phyloP scores from a whole-genome alignment of 2,888 invertebrate species.

The Leptinotarsa tumamoca region DNA sequence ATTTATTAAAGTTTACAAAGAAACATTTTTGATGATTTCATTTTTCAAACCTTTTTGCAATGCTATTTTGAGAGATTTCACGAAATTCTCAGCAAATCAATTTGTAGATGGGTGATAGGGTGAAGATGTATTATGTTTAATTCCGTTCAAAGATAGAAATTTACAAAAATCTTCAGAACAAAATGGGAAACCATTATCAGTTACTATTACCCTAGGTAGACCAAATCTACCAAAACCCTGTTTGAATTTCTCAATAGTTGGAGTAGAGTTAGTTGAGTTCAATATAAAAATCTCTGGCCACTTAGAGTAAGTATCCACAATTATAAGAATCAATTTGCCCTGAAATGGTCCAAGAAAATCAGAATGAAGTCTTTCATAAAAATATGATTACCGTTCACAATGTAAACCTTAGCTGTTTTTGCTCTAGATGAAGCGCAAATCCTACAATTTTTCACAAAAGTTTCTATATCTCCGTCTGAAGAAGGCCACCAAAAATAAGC shows the following conservation, averaged over 20 bases:
- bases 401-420: background rate
- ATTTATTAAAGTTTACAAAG: too few species aligned
- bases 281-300: conserved; percentile 61
- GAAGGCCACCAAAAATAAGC: conserved; percentile 54
- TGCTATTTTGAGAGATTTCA: conserved; percentile 24
- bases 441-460: conserved; percentile 45
- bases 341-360: conserved; percentile 63
- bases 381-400: conserved; percentile 11
- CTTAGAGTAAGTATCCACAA: conserved; percentile 62
- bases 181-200: conserved; percentile 52
- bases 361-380: conserved; percentile 60
- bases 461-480: conserved; percentile 53
- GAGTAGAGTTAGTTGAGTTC: conserved; percentile 6
- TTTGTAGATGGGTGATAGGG: conserved; percentile 36
- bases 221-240: conserved; percentile 52
- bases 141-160: conserved; percentile 46
- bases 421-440: conserved; percentile 44
- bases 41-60: conserved; percentile 38
- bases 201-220: conserved; percentile 47
- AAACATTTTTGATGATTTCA: background rate
- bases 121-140: conserved; percentile 49
- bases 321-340: conserved; percentile 31
- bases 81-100: conserved; percentile 1
- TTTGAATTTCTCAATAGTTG: conserved; percentile 35
- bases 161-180: conserved; percentile 45